Evolutionary conservation across 2,113 vertebrate species (phyloP), one percentile per base, ranked within the genome.

Genomic region (Gymnorhina tibicen): DNA sequence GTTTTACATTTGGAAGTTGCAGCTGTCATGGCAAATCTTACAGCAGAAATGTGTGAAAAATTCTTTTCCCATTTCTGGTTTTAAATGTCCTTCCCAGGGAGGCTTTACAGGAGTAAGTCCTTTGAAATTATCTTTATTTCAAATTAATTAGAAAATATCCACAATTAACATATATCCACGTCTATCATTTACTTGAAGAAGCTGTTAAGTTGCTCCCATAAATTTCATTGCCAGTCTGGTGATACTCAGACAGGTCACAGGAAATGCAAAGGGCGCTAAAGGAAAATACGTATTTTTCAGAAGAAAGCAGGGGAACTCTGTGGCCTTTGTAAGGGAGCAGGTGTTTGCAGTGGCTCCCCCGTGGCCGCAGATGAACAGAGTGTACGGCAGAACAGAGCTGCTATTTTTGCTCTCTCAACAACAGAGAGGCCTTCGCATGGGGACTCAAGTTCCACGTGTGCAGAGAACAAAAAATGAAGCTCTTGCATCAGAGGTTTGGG

Each of bases 321-420:
- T 17, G 85, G 18, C 20, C 63, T 10, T 6, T 23, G 11, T 8
- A 56, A 63, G 69, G 93, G 74, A 81, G 75, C 14, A 76, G 75
- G 58, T 75, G 67, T 20, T 87, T 41, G 46, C 75, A 85, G 18
- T 4, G 26, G 91, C 63, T 82, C 11, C 75, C 47, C 50, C 6
- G 10, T 12, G 85, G 87, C 62, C 53, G 32, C 26, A 77, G 55
- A 89, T 78, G 81, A 85, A 64, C 95, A 77, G 23, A 21, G 35
- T 2, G 35, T 7, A 44, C 16, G 73, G 78, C 37, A 89, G 69
- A 60, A 74, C 3, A 44, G 76, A 2, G 8, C 89, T 84, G 81
- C 56, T 95, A 58, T 91, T 96, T 97, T 69, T 95, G 64, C 87
- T 89, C 95, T 79, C 47, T 46, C 67, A 87, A 9, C 13, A 33